Evolutionary conservation across 2,888 invertebrate genomes (phyloP).

Genomic region (Pristionchus fissidentatus): DNA sequence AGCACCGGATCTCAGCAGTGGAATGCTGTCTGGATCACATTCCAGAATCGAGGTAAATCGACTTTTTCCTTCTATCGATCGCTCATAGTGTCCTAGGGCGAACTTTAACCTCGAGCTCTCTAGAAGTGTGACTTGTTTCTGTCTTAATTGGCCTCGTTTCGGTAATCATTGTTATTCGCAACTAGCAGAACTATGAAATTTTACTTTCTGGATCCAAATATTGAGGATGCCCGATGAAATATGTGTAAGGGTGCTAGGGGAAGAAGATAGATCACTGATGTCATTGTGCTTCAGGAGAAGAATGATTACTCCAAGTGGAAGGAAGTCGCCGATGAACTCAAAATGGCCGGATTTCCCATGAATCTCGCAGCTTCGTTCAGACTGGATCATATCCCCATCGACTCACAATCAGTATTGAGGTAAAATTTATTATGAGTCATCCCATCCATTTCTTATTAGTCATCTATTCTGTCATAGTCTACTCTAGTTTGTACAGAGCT

Average conservation of each 20-base stretch:
- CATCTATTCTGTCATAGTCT: no score
- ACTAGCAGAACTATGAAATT: no score
- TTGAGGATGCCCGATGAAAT: background rate
- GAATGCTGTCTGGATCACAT: background rate
- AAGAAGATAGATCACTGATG: no score
- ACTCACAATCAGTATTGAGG: no score
- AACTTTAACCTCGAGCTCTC: no score
- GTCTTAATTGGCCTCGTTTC: background rate
- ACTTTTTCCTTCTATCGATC: no score
- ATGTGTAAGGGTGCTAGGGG: no score
- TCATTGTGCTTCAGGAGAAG: constrained; percentile 31
- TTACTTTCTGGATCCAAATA: no score
- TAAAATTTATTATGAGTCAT: background rate
- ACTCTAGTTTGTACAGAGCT: no score
- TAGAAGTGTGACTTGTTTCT: no score
- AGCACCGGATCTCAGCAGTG: background rate
- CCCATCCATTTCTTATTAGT: background rate
- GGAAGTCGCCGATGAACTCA: constrained; percentile 52
- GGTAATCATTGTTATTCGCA: background rate
- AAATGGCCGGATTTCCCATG: constrained; percentile 51
- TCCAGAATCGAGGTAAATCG: background rate
- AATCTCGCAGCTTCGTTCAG: background rate
- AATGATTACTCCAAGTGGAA: constrained; percentile 52
- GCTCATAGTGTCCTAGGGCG: no score
- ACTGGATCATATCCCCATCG: background rate